phyloP scores from a whole-genome alignment of 2,113 vertebrate genomes.

The Bagarius yarrelli region DNA sequence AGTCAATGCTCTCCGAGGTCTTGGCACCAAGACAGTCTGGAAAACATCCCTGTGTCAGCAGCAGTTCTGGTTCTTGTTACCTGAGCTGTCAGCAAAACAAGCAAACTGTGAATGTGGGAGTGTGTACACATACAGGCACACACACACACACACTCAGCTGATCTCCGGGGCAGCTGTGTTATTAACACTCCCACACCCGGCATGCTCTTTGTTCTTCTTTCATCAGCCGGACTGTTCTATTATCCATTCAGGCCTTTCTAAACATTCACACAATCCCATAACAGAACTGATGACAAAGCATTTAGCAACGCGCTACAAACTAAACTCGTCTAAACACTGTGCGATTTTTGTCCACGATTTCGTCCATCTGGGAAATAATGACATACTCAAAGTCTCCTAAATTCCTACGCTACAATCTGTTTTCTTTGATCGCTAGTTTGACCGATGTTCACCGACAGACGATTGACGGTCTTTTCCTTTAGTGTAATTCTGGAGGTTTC shows the following conservation, averaged over 20 bases:
- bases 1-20: not conserved
- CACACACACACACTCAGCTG: conserved; percentile 9
- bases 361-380: too few species aligned
- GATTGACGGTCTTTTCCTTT: too few species aligned
- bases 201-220: conserved; percentile 12
- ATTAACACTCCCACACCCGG: not conserved
- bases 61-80: conserved; percentile 30
- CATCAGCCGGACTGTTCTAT: not conserved
- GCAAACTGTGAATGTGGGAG: conserved; percentile 1
- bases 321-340: too few species aligned
- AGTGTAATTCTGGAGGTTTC: too few species aligned
- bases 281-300: not conserved
- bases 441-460: too few species aligned
- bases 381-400: too few species aligned
- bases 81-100: conserved; percentile 45
- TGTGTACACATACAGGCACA: not conserved
- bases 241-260: conserved; percentile 11
- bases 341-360: too few species aligned
- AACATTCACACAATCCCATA: conserved; percentile 2
- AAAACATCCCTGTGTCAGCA: conserved; percentile 47
- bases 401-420: too few species aligned
- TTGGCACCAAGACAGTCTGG: conserved; percentile 20
- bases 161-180: not conserved
- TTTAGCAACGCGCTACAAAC: not conserved
- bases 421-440: too few species aligned